These are phyloP conservation scores for Ranitomeya imitator DNA, from an alignment of 2,113 vertebrate species.

Conservation along the genomic window DNA sequence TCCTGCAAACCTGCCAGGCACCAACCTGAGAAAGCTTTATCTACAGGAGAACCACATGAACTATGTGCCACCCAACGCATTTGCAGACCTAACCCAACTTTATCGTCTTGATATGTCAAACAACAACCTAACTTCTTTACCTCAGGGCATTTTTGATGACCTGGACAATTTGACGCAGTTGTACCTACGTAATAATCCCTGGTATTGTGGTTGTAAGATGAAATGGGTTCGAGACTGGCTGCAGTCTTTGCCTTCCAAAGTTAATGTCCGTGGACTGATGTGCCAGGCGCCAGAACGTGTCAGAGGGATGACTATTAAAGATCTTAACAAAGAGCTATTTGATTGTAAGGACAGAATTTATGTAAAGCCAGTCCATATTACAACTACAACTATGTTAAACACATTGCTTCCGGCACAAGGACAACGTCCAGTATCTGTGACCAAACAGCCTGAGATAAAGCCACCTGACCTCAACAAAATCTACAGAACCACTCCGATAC, in stretches of 20 bases:
- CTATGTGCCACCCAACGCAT: slow-evolving; percentile 87
- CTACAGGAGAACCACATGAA: slow-evolving; percentile 99
- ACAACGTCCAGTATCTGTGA: slow-evolving; percentile 87
- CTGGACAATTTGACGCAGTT: slow-evolving; percentile 98
- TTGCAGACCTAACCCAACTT: slow-evolving; percentile 91
- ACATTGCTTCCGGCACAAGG: slow-evolving; percentile 81
- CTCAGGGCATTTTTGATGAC: slow-evolving; percentile 94
- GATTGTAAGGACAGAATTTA: slow-evolving; percentile 82
- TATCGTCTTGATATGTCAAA: slow-evolving; percentile 96
- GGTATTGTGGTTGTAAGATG: slow-evolving; percentile 97
- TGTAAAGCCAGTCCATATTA: slow-evolving; percentile 80
- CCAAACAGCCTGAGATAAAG: slow-evolving; percentile 86
- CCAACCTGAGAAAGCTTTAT: slow-evolving; percentile 91
- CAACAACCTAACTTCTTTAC: slow-evolving; percentile 95
- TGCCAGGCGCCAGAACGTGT: slow-evolving; percentile 98
- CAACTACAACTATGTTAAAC: slow-evolving; percentile 79
- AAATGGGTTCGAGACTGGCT: slow-evolving; percentile 98
- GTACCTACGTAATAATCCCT: slow-evolving; percentile 96
- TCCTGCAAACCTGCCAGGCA: slow-evolving; percentile 90
- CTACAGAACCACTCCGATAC: slow-evolving; percentile 85
- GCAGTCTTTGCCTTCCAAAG: slow-evolving; percentile 85
- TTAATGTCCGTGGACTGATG: slow-evolving; percentile 98
- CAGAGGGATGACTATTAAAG: slow-evolving; percentile 98
- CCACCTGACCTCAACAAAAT: slow-evolving; percentile 81
- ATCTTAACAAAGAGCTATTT: slow-evolving; percentile 88